Evolutionary conservation across 1,140 invertebrate genomes (phyloP).

Genomic region (Hydropsyche tenuis): DNA sequence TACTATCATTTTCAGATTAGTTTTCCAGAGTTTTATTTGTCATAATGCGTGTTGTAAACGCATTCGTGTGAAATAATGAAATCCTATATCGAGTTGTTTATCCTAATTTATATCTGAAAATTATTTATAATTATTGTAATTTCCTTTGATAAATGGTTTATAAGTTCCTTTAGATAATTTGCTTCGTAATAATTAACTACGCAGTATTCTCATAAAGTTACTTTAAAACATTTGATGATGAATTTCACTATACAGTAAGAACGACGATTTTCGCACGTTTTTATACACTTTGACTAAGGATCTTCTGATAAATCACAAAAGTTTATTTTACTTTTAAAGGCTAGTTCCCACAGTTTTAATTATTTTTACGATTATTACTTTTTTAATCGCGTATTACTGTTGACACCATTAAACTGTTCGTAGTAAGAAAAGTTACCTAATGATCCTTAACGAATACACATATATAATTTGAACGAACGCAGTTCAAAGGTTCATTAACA

Average conservation of each 20-base stretch:
- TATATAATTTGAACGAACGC: no score
- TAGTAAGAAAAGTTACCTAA: no score
- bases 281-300: no score
- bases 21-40: no score
- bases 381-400: slow-evolving; percentile 8
- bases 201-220: not conserved
- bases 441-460: no score
- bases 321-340: not conserved
- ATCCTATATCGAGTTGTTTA: not conserved
- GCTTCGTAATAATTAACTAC: slow-evolving; percentile 6
- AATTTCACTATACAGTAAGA: not conserved
- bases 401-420: not conserved
- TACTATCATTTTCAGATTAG: no score
- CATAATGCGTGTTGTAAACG: no score
- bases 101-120: not conserved
- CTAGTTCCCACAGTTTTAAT: slow-evolving; percentile 1
- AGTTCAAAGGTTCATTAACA: slow-evolving; percentile 18
- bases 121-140: not conserved
- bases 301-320: no score
- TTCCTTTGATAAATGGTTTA: slow-evolving; percentile 23
- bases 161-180: slow-evolving; percentile 33
- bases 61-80: not conserved
- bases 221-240: not conserved
- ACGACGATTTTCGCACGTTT: not conserved
- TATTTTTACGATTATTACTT: slow-evolving; percentile 21